Conservation (phyloP, 1,140 invertebrate genomes). For the Meteorus sp. region DNA sequence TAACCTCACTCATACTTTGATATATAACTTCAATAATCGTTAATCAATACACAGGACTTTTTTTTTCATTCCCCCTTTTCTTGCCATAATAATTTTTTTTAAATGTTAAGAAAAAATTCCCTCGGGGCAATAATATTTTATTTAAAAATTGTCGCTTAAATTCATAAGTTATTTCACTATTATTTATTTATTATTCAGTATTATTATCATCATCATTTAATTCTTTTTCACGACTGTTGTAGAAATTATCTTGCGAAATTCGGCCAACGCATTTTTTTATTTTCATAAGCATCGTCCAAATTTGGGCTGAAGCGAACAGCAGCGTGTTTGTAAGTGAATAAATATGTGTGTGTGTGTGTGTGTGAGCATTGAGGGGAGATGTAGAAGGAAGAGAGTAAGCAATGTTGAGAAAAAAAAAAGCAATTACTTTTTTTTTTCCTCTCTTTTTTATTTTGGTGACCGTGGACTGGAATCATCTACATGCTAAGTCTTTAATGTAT, state of each 20-base stretch:
- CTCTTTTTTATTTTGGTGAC: background rate
- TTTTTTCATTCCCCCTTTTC: no score
- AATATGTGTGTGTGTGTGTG: background rate
- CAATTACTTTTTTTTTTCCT: background rate
- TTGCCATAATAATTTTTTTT: no score
- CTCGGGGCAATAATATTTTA: background rate
- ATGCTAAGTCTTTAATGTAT: constrained; percentile 11
- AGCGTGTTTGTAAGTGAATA: background rate
- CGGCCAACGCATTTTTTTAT: background rate
- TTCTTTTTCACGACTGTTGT: background rate
- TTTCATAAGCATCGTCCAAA: background rate
- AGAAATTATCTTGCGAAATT: constrained; percentile 13
- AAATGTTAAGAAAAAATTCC: background rate
- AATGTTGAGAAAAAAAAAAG: background rate
- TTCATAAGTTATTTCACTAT: background rate
- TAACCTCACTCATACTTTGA: no score
- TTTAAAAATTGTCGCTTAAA: background rate
- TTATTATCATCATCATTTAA: background rate
- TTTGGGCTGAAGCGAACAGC: constrained; percentile 1
- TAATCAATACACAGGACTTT: no score
- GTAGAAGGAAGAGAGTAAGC: background rate
- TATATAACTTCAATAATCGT: no score
- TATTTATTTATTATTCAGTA: background rate
- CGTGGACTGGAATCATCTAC: background rate
- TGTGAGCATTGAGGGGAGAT: background rate